Evolutionary conservation across 1,140 invertebrate genomes (phyloP).

Genomic region (Megalopta genalis): DNA sequence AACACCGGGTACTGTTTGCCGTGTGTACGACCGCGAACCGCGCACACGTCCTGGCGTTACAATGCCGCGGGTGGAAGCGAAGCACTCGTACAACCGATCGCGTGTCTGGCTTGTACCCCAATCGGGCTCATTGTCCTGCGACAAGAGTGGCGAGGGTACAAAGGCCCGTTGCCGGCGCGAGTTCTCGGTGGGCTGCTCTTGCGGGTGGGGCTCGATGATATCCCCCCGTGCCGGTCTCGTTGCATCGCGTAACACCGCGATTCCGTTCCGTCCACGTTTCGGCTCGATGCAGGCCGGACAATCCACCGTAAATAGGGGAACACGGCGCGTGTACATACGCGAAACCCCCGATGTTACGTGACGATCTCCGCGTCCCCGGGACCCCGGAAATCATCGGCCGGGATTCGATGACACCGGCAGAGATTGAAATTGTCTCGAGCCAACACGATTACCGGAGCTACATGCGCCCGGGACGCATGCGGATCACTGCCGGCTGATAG

Average conservation of each 20-base stretch:
- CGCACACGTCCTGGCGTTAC: no score
- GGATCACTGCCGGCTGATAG: no score
- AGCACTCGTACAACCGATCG: slow-evolving; percentile 44
- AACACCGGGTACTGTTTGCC: no score
- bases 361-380: not conserved
- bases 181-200: no score
- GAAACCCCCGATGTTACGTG: slow-evolving; percentile 7
- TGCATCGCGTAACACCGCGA: no score
- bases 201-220: no score
- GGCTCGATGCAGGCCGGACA: slow-evolving; percentile 18
- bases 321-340: not conserved
- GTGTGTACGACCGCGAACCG: no score
- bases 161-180: slow-evolving; percentile 9
- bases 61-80: no score
- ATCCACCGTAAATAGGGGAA: slow-evolving; percentile 33
- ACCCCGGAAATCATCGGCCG: slow-evolving; percentile 12
- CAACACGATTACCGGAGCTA: slow-evolving; percentile 22
- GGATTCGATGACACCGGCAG: slow-evolving; percentile 21
- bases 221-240: no score
- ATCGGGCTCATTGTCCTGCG: slow-evolving; percentile 58
- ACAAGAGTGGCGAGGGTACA: slow-evolving; percentile 40
- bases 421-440: slow-evolving; percentile 27
- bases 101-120: slow-evolving; percentile 54
- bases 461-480: not conserved
- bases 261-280: not conserved